Evolutionary conservation across 2,113 vertebrate species (phyloP).

Genomic region (Pangasianodon gigas): DNA sequence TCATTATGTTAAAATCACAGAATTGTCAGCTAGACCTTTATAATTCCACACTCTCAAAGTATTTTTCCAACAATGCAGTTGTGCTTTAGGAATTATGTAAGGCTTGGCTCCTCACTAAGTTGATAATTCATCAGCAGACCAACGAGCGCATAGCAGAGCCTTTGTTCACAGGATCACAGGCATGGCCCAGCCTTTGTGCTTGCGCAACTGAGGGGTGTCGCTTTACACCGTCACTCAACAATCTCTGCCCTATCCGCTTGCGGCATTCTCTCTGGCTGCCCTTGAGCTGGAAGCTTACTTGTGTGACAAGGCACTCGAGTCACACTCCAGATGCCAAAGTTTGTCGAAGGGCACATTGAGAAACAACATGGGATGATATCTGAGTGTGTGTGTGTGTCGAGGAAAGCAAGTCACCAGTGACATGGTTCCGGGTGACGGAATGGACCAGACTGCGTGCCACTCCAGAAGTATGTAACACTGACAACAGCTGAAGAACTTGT

Average conservation of each 20-base stretch:
- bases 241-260: slow-evolving; percentile 50
- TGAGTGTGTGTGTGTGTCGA: background rate
- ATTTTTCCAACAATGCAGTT: background rate
- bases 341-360: background rate
- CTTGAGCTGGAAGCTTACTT: slow-evolving; percentile 15
- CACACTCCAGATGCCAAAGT: background rate
- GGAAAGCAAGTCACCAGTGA: background rate
- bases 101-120: slow-evolving; percentile 7
- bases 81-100: background rate
- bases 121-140: slow-evolving; percentile 47
- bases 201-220: slow-evolving; percentile 32
- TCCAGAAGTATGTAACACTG: slow-evolving; percentile 30
- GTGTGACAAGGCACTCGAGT: background rate
- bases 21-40: background rate
- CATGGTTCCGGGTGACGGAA: background rate
- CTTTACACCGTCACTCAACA: slow-evolving; percentile 46
- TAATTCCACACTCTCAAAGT: background rate
- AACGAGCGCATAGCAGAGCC: slow-evolving; percentile 18
- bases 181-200: slow-evolving; percentile 35
- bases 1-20: background rate
- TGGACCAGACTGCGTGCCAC: background rate
- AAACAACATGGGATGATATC: background rate
- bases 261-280: slow-evolving; percentile 14
- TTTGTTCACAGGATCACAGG: slow-evolving; percentile 37
- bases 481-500: slow-evolving; percentile 54